Conservation (phyloP, 2,113 vertebrate genomes). For the Hiodon tergisus region DNA sequence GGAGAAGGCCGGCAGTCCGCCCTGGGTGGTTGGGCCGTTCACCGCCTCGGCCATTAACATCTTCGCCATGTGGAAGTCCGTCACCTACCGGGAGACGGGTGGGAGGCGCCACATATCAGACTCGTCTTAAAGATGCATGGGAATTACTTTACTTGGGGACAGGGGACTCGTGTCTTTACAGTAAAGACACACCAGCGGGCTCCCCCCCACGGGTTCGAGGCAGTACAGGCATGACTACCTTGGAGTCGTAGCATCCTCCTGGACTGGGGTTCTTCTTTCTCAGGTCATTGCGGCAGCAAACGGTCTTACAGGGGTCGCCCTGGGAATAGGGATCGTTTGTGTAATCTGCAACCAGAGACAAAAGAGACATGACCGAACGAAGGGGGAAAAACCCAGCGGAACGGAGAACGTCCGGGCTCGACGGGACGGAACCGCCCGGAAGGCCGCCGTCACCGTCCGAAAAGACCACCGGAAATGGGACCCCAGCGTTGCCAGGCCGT, state of each 20-base stretch:
- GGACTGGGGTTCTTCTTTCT: constrained; percentile 59
- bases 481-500: neutral
- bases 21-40: constrained; percentile 75
- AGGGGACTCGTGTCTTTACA: too few species aligned
- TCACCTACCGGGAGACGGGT: constrained; percentile 62
- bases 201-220: neutral
- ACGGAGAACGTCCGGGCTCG: too few species aligned
- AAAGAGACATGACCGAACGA: neutral
- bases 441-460: too few species aligned
- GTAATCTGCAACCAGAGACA: constrained; percentile 63
- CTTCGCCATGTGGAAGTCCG: constrained; percentile 71
- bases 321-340: constrained; percentile 72
- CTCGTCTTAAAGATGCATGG: too few species aligned
- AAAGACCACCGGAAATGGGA: too few species aligned
- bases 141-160: too few species aligned
- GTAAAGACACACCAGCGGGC: too few species aligned
- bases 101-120: too few species aligned
- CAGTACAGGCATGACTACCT: constrained; percentile 55
- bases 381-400: too few species aligned
- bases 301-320: constrained; percentile 77
- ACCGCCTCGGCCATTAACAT: constrained; percentile 67
- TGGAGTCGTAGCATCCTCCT: constrained; percentile 83
- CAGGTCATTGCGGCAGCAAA: constrained; percentile 85
- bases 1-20: constrained; percentile 69
- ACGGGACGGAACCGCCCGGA: too few species aligned